phyloP scores from a whole-genome alignment of 2,888 invertebrate genomes.

The Teinopalpus imperialis region DNA sequence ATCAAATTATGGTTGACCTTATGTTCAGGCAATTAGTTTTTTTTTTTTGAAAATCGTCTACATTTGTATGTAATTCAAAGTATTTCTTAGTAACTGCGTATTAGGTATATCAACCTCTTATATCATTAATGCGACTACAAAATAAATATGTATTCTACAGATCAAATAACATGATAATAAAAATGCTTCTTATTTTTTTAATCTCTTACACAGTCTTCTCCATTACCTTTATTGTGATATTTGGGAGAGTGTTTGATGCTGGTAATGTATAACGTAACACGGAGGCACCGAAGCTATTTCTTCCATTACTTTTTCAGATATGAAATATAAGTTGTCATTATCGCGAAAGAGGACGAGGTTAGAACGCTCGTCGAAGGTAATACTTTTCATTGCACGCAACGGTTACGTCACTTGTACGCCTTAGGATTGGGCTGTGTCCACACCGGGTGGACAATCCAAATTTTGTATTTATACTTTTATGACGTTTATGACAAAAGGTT shows the following conservation, averaged over 20 bases:
- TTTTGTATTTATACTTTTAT: too few relatives aligned
- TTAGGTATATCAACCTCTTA: too few relatives aligned
- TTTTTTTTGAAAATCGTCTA: too few relatives aligned
- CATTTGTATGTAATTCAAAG: too few relatives aligned
- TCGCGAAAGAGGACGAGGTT: conserved; percentile 61
- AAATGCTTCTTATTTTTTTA: too few relatives aligned
- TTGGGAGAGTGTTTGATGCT: conserved; percentile 14
- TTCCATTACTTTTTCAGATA: conserved; percentile 21
- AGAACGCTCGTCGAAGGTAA: conserved; percentile 50
- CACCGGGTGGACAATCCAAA: conserved; percentile 7
- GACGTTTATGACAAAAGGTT: too few relatives aligned
- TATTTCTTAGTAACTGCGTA: too few relatives aligned
- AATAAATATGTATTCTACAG: too few relatives aligned
- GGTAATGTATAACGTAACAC: conserved; percentile 15
- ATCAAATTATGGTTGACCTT: too few relatives aligned
- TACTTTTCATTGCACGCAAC: conserved; percentile 56
- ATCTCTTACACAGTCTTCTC: conserved; percentile 6
- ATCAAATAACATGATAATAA: too few relatives aligned
- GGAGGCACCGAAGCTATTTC: conserved; percentile 10
- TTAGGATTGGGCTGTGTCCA: conserved; percentile 41
- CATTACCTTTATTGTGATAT: conserved; percentile 12
- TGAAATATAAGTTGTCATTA: conserved; percentile 36
- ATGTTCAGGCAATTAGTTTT: too few relatives aligned
- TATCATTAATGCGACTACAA: too few relatives aligned
- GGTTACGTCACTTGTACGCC: conserved; percentile 55